A percentile compares a stretch with the other conserved stretches of the same genome.
phyloP scores from a whole-genome alignment of 1,140 invertebrate species.

The Probaryconus sp. region DNA sequence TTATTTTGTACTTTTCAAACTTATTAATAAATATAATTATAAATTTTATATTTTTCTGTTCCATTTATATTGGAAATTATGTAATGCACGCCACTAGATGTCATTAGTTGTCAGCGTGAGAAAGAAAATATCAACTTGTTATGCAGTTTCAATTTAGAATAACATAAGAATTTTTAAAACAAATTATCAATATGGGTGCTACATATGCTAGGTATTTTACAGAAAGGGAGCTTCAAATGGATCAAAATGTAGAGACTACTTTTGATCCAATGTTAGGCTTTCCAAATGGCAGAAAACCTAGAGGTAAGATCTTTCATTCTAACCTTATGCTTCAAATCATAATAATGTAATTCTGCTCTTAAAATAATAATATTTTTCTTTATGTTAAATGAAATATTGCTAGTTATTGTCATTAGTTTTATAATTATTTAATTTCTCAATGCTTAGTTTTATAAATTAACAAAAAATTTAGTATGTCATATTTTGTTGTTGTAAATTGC shows the following conservation, averaged over 20 bases:
- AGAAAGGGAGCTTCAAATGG: slow-evolving; percentile 47
- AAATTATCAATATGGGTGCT: slow-evolving; percentile 15
- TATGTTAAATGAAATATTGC: neutral
- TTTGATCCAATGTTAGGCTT: slow-evolving; percentile 90
- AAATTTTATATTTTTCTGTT: neutral
- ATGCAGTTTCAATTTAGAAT: neutral
- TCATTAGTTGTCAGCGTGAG: slow-evolving; percentile 15
- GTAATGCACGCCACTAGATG: slow-evolving; percentile 44
- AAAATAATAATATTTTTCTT: slow-evolving; percentile 1
- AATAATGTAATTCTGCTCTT: neutral
- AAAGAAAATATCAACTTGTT: slow-evolving; percentile 1
- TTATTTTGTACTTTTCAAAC: too few relatives aligned
- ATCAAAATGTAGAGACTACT: slow-evolving; percentile 80
- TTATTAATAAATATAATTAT: neutral
- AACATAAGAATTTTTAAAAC: neutral
- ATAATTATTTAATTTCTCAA: too few relatives aligned
- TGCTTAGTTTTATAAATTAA: too few relatives aligned
- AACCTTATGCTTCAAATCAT: slow-evolving; percentile 61
- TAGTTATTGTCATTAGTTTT: too few relatives aligned
- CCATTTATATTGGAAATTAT: slow-evolving; percentile 19
- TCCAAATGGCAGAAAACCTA: slow-evolving; percentile 83
- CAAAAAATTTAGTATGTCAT: too few relatives aligned
- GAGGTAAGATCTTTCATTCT: slow-evolving; percentile 79
- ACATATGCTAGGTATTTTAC: slow-evolving; percentile 20
- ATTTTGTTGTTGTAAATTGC: too few relatives aligned